Evolutionary conservation across 2,888 invertebrate genomes (phyloP), one percentile per base, ranked within the genome.

Genomic region (Eupelmus urozonus): DNA sequence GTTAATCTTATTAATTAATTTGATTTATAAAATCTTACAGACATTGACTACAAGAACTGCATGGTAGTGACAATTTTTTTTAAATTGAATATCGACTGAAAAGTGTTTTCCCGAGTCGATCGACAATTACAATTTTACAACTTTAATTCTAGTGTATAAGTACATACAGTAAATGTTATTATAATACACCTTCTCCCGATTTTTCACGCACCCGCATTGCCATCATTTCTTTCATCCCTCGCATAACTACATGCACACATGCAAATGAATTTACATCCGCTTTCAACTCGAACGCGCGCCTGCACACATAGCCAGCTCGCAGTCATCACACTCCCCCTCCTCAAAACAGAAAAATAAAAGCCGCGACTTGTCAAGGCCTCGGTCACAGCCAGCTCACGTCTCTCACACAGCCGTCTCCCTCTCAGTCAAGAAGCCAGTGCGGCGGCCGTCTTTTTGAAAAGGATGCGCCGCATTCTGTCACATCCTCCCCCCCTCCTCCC

Each of bases 321-420:
- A 34, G 3, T 5, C 34, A 34, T 34, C 9, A 34, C 34, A 34
- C 34, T 60, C 60, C 40, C 60, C 9, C 3, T 20, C 34, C 49
- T 66, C 57, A 16, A 59, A 9, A 18, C 18, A 34, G 2, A 57
- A 65, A 34, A 49, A 67, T 60, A 67, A 67, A 67, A 66, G 66
- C 18, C 9, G 5, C 59, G 13, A 7, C 2, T 67, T 60, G 66
- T 67, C 74, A 75, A 75, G 74, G 74, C 59, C 74, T 75, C 29
- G 74, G 60, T 75, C 66, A 67, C 71, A 23, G 4, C 2, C 51
- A 42, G n/a, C 49, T 11, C 27, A 27, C 23, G n/a, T n/a, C n/a
- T n/a, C n/a, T n/a, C n/a, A n/a, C n/a, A n/a, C n/a, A n/a, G n/a
- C n/a, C 7, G 20, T 42, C 11, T 62, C 23, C 20, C 42, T 42